Evolutionary conservation across 2,113 vertebrate genomes (phyloP).

Genomic region (Bambusicola thoracicus): DNA sequence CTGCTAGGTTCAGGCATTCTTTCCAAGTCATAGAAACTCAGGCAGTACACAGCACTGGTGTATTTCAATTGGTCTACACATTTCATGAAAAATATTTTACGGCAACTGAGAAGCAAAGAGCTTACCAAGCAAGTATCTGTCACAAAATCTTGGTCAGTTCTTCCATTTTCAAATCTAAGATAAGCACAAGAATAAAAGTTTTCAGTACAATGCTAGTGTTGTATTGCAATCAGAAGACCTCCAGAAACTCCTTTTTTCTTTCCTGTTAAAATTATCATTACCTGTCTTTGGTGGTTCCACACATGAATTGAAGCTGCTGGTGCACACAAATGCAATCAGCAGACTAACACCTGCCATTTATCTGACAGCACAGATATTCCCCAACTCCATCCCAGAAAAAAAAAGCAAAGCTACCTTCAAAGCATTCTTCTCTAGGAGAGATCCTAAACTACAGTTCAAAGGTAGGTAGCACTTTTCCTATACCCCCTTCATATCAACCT

Average conservation of each 20-base stretch:
- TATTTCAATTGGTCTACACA: neutral
- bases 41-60: accelerated
- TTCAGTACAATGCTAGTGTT: neutral
- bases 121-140: neutral
- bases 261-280: neutral
- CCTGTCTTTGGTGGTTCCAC: neutral
- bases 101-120: neutral
- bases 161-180: neutral
- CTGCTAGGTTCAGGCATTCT: neutral
- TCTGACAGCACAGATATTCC: neutral
- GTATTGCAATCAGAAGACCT: neutral
- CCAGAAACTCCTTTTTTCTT: neutral
- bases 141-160: neutral
- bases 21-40: neutral
- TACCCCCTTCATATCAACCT: neutral
- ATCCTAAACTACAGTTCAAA: neutral
- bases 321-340: no score
- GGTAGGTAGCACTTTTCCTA: neutral
- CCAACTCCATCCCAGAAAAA: neutral
- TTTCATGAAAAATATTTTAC: neutral
- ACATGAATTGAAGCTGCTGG: no score
- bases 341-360: neutral
- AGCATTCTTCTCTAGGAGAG: neutral
- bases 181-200: neutral
- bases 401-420: neutral